A percentile compares a stretch with the other conserved stretches of the same genome.
phyloP scores from a whole-genome alignment of 2,888 invertebrate genomes.

The Crocallis elinguaria region DNA sequence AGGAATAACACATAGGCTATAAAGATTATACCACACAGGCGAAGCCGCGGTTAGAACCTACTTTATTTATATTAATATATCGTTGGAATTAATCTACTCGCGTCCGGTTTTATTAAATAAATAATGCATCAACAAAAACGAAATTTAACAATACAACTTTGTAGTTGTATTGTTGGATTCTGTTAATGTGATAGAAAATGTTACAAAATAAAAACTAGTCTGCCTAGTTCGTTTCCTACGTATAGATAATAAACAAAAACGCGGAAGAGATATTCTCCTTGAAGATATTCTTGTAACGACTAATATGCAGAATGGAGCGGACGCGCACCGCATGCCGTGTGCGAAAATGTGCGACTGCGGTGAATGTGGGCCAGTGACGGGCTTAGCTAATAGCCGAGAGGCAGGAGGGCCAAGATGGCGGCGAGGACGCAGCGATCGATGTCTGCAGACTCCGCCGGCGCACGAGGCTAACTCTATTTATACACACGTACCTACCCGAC shows the following conservation, averaged over 20 bases:
- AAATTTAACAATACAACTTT: too few species aligned
- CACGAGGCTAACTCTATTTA: conserved; percentile 80
- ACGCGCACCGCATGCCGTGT: conserved; percentile 56
- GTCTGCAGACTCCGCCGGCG: conserved; percentile 74
- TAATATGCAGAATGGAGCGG: conserved; percentile 31
- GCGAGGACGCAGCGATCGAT: conserved; percentile 83
- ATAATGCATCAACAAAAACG: too few species aligned
- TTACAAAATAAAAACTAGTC: background rate
- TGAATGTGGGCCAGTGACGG: conserved; percentile 82
- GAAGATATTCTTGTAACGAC: conserved; percentile 50
- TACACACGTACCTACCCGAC: conserved; percentile 54
- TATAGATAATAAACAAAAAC: conserved; percentile 33
- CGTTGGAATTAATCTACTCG: too few species aligned
- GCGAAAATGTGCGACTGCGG: conserved; percentile 76
- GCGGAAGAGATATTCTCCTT: conserved; percentile 49
- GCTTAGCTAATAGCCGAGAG: conserved; percentile 73
- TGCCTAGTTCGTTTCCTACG: conserved; percentile 18
- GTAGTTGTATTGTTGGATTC: too few species aligned
- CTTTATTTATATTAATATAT: too few species aligned
- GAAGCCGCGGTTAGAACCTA: too few species aligned
- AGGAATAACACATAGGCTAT: too few species aligned
- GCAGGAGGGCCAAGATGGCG: conserved; percentile 83
- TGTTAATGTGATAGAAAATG: background rate
- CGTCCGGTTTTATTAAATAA: too few species aligned
- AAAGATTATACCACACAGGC: too few species aligned